Percentiles rank a stretch among this genome's conserved stretches.
Evolutionary conservation across 2,888 invertebrate genomes (phyloP).

Genomic region (Salticus scenicus): DNA sequence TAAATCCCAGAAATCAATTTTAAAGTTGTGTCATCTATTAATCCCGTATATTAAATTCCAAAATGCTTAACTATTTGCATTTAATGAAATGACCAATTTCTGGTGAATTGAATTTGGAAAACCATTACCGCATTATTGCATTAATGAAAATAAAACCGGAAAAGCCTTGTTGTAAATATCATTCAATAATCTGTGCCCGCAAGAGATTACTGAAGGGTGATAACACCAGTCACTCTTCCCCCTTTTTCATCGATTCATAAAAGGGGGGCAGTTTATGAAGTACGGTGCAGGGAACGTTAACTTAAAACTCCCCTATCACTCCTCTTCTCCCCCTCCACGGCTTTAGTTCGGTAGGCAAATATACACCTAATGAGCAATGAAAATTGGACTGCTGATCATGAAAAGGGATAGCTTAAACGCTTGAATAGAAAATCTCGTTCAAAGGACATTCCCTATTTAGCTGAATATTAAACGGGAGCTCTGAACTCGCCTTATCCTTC

Average conservation of each 20-base stretch:
- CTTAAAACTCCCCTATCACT: conserved; percentile 31
- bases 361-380: conserved; percentile 49
- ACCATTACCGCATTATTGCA: too few species aligned
- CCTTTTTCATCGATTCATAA: conserved; percentile 40
- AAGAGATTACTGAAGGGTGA: conserved; percentile 28
- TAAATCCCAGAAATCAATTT: too few species aligned
- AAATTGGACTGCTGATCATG: conserved; percentile 29
- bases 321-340: too few species aligned
- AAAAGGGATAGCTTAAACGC: conserved; percentile 40
- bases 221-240: conserved; percentile 30
- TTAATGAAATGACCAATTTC: too few species aligned
- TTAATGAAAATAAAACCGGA: too few species aligned
- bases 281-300: conserved; percentile 31
- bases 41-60: too few species aligned
- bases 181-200: conserved; percentile 42
- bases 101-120: too few species aligned
- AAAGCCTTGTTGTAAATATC: conserved; percentile 42
- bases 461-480: not conserved
- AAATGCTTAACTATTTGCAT: too few species aligned
- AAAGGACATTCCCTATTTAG: not conserved
- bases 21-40: too few species aligned
- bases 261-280: conserved; percentile 14
- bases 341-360: conserved; percentile 46
- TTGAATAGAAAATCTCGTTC: conserved; percentile 18
- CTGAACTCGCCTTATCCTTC: not conserved